Conservation (phyloP, 2,113 vertebrate species). For the Hippocampus abdominalis region DNA sequence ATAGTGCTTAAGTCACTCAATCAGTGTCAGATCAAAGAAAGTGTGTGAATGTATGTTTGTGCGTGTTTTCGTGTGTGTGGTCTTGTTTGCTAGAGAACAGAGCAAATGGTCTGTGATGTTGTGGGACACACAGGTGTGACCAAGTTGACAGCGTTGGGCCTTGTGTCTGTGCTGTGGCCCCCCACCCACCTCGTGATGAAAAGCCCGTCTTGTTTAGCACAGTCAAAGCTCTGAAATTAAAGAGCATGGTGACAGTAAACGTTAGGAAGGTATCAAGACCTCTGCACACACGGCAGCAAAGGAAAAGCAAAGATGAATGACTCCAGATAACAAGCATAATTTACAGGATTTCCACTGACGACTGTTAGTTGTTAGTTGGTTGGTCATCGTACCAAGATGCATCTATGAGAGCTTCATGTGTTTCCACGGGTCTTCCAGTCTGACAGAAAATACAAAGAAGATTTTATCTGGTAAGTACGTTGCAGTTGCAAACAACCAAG, state of each 20-base stretch:
- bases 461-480: too few species aligned
- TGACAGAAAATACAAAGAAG: too few species aligned
- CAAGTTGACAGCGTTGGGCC: constrained; percentile 44
- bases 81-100: constrained; percentile 52
- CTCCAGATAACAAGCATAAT: neutral
- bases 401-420: too few species aligned
- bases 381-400: too few species aligned
- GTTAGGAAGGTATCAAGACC: constrained; percentile 41
- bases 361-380: too few species aligned
- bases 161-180: constrained; percentile 20
- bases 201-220: constrained; percentile 62
- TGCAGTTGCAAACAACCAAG: too few species aligned
- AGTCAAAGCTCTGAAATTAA: constrained; percentile 62
- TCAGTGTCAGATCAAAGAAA: constrained; percentile 1
- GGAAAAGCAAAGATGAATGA: constrained; percentile 4
- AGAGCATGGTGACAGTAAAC: constrained; percentile 79
- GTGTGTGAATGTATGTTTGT: constrained; percentile 3
- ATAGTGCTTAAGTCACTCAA: neutral
- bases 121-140: constrained; percentile 67
- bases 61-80: constrained; percentile 12
- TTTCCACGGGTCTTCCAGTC: too few species aligned
- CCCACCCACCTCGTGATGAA: constrained; percentile 57
- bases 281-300: constrained; percentile 57
- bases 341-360: neutral
- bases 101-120: constrained; percentile 63